Evolutionary conservation across 2,888 invertebrate genomes (phyloP).

Genomic region (Xestobium rufovillosum): DNA sequence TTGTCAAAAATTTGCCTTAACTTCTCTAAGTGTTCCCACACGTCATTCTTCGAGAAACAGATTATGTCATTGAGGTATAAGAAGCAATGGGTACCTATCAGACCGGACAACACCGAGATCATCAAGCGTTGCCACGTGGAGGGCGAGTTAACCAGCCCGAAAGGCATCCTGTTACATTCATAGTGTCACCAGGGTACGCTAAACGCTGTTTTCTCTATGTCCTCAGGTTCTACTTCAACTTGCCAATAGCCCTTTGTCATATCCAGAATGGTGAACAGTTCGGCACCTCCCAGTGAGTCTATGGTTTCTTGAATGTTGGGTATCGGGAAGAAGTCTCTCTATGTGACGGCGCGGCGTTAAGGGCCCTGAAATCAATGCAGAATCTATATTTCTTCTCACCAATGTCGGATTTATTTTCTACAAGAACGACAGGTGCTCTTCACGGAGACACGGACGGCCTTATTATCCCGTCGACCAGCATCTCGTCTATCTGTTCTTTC

Average conservation of each 20-base stretch:
- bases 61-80: conserved; percentile 24
- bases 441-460: conserved; percentile 29
- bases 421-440: conserved; percentile 32
- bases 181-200: conserved; percentile 26
- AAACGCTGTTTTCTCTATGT: conserved; percentile 22
- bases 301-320: conserved; percentile 19
- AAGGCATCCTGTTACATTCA: conserved; percentile 28
- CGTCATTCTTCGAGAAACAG: conserved; percentile 12
- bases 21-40: conserved; percentile 17
- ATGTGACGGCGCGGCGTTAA: conserved; percentile 20
- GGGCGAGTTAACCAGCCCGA: conserved; percentile 28
- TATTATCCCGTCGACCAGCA: too few species aligned
- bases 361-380: conserved; percentile 18
- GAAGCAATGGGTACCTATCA: conserved; percentile 20
- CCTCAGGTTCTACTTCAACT: conserved; percentile 15
- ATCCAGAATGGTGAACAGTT: conserved; percentile 20
- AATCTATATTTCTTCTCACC: conserved; percentile 18
- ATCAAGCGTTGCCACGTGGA: conserved; percentile 29
- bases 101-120: conserved; percentile 24
- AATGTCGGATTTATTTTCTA: conserved; percentile 17
- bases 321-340: conserved; percentile 20
- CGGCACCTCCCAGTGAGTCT: too few species aligned
- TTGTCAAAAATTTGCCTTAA: conserved; percentile 19
- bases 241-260: too few species aligned
- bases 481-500: conserved; percentile 17